Conservation (phyloP, 1,140 invertebrate genomes). For the Dolichoris vasculosae region DNA sequence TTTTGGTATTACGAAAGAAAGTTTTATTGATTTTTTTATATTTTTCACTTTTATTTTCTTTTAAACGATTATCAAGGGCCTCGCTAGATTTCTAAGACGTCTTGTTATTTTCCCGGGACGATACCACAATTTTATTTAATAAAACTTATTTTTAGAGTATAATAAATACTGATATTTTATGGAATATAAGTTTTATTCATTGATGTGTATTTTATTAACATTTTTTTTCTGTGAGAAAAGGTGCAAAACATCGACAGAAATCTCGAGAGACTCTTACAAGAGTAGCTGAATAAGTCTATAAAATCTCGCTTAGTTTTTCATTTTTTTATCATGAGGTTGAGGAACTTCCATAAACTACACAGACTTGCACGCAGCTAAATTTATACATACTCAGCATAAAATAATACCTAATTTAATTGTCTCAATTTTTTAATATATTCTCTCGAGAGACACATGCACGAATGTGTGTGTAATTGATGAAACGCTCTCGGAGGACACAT, state of each 20-base stretch:
- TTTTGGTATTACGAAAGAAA: background rate
- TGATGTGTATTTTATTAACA: background rate
- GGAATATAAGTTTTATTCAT: conserved; percentile 2
- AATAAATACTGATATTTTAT: conserved; percentile 19
- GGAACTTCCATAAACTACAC: conserved; percentile 72
- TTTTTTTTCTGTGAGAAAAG: conserved; percentile 40
- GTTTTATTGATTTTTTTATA: conserved; percentile 60
- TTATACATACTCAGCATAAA: conserved; percentile 45
- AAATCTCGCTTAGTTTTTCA: conserved; percentile 65
- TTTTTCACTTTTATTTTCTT: conserved; percentile 20
- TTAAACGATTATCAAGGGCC: conserved; percentile 55
- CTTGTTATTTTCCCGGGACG: conserved; percentile 18
- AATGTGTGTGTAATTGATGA: background rate
- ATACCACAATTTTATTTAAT: conserved; percentile 16
- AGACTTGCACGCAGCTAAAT: conserved; percentile 56
- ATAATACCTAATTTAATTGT: conserved; percentile 49
- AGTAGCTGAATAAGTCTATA: conserved; percentile 65
- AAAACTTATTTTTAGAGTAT: background rate
- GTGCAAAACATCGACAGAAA: conserved; percentile 57
- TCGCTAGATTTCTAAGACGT: conserved; percentile 60
- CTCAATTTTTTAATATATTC: conserved; percentile 1
- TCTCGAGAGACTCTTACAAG: conserved; percentile 60
- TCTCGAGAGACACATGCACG: background rate
- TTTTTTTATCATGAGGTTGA: conserved; percentile 66
- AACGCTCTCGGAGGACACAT: background rate